These are phyloP conservation scores for Enteromius mattozi DNA, from an alignment of 2,797 vertebrate species.

Conservation along the genomic window DNA sequence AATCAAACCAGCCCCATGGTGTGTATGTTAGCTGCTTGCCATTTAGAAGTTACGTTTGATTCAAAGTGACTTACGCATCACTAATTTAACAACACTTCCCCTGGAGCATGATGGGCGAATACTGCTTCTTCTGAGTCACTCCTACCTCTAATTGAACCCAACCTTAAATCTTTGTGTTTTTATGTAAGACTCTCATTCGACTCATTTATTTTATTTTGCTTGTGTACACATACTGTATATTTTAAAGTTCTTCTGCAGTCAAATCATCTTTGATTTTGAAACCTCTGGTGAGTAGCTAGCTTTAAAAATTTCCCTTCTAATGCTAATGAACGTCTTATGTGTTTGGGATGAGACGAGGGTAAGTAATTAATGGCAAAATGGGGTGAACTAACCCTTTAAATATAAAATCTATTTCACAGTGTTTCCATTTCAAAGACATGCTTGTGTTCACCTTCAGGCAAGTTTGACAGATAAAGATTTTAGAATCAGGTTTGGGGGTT, in stretches of 20 bases:
- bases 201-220: neutral
- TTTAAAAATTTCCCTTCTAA: neutral
- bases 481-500: neutral
- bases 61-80: conserved; percentile 6
- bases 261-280: no score
- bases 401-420: neutral
- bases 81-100: conserved; percentile 24
- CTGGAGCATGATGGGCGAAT: neutral
- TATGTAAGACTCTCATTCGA: no score
- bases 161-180: neutral
- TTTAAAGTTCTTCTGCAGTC: neutral
- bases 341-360: no score
- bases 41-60: conserved; percentile 27
- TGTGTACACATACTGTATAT: neutral
- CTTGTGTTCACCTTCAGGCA: neutral
- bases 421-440: neutral
- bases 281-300: neutral
- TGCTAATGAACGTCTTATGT: no score
- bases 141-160: neutral
- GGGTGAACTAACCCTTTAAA: neutral
- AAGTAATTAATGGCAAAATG: no score
- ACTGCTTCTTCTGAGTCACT: conserved; percentile 8
- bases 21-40: conserved; percentile 27
- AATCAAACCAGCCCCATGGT: conserved; percentile 6
- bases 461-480: neutral